These are phyloP conservation scores for Listrodromus nycthemerus DNA, from an alignment of 2,888 invertebrate genomes.

Conservation along the genomic window DNA sequence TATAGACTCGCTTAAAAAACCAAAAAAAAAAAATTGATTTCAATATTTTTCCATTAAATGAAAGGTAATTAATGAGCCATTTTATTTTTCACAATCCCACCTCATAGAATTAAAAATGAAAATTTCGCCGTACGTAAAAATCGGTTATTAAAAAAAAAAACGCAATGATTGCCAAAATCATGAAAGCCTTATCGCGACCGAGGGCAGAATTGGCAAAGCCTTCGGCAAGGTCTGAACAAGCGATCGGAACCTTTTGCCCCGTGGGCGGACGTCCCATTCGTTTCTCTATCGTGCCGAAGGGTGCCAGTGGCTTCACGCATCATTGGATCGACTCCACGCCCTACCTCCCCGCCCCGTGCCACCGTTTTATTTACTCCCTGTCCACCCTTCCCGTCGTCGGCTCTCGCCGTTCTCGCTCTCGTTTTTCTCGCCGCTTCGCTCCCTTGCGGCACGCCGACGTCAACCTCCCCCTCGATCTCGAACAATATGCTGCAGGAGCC, in stretches of 20 bases:
- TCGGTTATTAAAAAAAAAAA: conserved; percentile 52
- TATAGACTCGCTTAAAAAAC: no score
- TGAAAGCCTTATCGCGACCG: conserved; percentile 70
- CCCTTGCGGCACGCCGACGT: conserved; percentile 70
- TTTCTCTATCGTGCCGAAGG: conserved; percentile 34
- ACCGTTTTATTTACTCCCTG: conserved; percentile 68
- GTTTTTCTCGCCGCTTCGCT: conserved; percentile 45
- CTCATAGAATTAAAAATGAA: no score
- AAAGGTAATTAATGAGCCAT: no score
- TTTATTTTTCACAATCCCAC: no score
- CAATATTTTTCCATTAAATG: no score
- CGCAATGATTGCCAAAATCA: conserved; percentile 72
- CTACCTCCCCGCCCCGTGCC: conserved; percentile 63
- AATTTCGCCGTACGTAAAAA: not conserved
- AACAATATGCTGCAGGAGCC: conserved; percentile 78
- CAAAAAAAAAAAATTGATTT: no score
- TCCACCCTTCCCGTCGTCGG: conserved; percentile 29
- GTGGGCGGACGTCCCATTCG: conserved; percentile 26
- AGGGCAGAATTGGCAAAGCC: conserved; percentile 19
- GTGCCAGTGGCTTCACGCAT: conserved; percentile 73
- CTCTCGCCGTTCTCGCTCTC: conserved; percentile 42
- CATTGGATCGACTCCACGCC: conserved; percentile 77
- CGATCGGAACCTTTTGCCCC: conserved; percentile 46
- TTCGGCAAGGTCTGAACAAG: conserved; percentile 29
- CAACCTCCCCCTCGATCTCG: conserved; percentile 64